Conservation (phyloP, 2,113 vertebrate species). For the Pseudopodoces humilis region DNA sequence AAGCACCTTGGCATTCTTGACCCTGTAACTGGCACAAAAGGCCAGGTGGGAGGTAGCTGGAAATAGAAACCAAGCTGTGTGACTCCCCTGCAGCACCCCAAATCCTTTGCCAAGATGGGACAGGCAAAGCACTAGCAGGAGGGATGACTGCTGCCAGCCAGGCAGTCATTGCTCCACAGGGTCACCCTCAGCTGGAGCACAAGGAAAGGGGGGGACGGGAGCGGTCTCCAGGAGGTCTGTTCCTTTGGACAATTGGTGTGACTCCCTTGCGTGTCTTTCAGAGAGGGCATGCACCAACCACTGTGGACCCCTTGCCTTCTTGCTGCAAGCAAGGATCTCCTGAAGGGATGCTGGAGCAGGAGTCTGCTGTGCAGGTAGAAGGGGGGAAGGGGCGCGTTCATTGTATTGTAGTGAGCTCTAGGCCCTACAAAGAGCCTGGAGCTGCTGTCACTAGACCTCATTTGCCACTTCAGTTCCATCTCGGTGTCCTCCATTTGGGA, state of each 20-base stretch:
- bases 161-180: fast-evolving
- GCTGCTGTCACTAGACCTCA: slow-evolving; percentile 19
- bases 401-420: neutral
- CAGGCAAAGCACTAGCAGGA: neutral
- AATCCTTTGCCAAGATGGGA: neutral
- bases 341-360: slow-evolving; percentile 68
- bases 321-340: slow-evolving; percentile 70
- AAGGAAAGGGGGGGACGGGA: slow-evolving; percentile 39
- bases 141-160: neutral
- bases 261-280: slow-evolving; percentile 65
- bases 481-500: neutral
- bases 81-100: neutral
- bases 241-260: slow-evolving; percentile 36
- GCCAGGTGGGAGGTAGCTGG: neutral
- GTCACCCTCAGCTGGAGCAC: neutral
- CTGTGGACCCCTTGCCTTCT: slow-evolving; percentile 66
- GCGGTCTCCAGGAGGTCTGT: slow-evolving; percentile 22
- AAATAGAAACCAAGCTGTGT: neutral
- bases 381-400: slow-evolving; percentile 54
- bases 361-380: slow-evolving; percentile 64
- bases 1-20: neutral
- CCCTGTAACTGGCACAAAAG: neutral
- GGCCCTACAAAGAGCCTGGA: neutral
- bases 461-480: slow-evolving; percentile 18
- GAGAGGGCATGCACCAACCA: slow-evolving; percentile 61